Evolutionary conservation across 2,888 invertebrate species (phyloP).

Genomic region (Spodoptera littoralis): DNA sequence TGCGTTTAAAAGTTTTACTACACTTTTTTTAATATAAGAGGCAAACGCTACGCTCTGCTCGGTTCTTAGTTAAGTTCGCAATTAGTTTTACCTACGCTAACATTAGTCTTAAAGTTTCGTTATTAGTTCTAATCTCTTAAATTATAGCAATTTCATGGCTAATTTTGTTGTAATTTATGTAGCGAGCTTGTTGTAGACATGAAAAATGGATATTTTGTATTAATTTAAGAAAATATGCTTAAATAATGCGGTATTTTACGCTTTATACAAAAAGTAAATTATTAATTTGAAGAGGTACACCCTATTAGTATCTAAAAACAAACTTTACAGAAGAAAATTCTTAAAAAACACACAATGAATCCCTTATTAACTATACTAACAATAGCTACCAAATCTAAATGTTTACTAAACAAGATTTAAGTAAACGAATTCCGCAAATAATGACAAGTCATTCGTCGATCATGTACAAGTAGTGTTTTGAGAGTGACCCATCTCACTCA

Average conservation of each 20-base stretch:
- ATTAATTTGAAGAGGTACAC: too few relatives aligned
- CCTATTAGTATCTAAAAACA: too few relatives aligned
- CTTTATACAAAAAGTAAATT: too few relatives aligned
- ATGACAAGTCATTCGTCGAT: constrained; percentile 51
- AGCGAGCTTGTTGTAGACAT: background rate
- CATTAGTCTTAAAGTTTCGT: constrained; percentile 14
- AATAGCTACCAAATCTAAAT: too few relatives aligned
- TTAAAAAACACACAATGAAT: too few relatives aligned
- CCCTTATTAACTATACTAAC: too few relatives aligned
- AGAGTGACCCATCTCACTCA: constrained; percentile 47
- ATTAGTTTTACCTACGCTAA: constrained; percentile 22
- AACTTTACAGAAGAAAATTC: too few relatives aligned
- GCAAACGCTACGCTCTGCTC: constrained; percentile 14
- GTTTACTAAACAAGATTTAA: too few relatives aligned
- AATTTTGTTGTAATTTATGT: constrained; percentile 3
- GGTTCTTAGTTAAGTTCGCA: constrained; percentile 24
- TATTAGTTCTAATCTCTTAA: constrained; percentile 4
- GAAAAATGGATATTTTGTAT: too few relatives aligned
- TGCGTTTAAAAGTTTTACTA: constrained; percentile 55
- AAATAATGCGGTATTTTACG: too few relatives aligned
- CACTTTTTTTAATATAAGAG: constrained; percentile 30
- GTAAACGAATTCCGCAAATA: constrained; percentile 34
- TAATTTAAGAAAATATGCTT: too few relatives aligned
- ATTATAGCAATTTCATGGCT: background rate
- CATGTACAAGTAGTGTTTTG: constrained; percentile 37